Evolutionary conservation across 1,140 invertebrate species (phyloP).

Genomic region (Himalopsyche phryganea): DNA sequence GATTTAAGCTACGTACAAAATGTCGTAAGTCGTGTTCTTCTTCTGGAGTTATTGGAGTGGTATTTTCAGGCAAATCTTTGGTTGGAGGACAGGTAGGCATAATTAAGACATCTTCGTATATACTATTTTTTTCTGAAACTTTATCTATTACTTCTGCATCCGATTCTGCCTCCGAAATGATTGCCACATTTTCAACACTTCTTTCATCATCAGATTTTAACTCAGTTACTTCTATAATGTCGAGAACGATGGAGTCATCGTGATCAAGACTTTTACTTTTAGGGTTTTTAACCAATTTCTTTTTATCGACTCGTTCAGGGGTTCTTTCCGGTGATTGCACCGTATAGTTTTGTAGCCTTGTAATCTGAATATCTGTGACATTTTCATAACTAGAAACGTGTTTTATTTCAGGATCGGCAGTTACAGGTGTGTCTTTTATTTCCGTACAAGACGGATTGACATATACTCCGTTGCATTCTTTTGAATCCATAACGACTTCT

Average conservation of each 20-base stretch:
- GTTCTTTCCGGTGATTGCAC: conserved; percentile 53
- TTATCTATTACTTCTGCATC: conserved; percentile 44
- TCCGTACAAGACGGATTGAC: neutral
- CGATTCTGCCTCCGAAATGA: conserved; percentile 57
- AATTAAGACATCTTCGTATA: neutral
- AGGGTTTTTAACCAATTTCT: conserved; percentile 40
- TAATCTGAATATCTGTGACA: conserved; percentile 12
- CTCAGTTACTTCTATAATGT: conserved; percentile 53
- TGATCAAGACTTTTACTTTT: conserved; percentile 59
- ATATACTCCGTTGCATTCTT: neutral
- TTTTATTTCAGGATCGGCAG: neutral
- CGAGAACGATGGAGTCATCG: conserved; percentile 45
- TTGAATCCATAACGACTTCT: neutral
- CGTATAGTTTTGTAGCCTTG: conserved; percentile 35
- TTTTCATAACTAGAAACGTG: conserved; percentile 23
- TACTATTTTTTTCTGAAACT: too few relatives aligned
- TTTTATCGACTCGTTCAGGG: conserved; percentile 37
- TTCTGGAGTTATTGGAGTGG: conserved; percentile 40
- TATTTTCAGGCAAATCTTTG: neutral
- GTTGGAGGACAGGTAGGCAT: neutral
- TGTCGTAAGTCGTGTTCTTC: conserved; percentile 46
- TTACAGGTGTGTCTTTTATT: neutral
- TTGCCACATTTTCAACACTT: conserved; percentile 42
- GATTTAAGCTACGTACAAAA: conserved; percentile 59
- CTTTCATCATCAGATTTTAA: conserved; percentile 35